Evolutionary conservation across 2,888 invertebrate species (phyloP).

Genomic region (Omphaloscelis lunosa): DNA sequence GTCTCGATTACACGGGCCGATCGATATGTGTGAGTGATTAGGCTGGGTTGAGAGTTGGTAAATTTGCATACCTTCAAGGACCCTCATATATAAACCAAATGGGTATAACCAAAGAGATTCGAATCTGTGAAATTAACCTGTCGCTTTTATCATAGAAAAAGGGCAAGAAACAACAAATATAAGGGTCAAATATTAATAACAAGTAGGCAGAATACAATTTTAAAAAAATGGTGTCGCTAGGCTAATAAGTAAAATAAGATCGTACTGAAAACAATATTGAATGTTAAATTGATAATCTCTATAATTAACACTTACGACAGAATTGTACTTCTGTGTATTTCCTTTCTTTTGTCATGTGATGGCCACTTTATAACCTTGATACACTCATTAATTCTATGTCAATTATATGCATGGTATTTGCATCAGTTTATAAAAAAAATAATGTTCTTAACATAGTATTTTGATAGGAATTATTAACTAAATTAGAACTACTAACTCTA

Average conservation of each 20-base stretch:
- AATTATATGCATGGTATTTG: background rate
- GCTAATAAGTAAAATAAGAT: background rate
- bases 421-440: background rate
- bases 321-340: background rate
- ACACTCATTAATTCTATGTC: background rate
- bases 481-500: background rate
- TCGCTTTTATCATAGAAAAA: no score
- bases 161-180: background rate
- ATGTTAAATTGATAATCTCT: no score
- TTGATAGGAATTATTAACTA: background rate
- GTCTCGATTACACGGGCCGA: no score
- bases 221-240: background rate
- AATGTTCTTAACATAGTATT: background rate
- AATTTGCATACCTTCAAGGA: no score
- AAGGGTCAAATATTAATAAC: background rate
- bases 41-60: no score
- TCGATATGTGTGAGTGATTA: no score
- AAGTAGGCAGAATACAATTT: background rate
- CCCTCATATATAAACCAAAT: no score
- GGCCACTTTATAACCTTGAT: background rate
- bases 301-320: background rate
- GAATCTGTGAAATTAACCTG: no score
- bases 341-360: background rate
- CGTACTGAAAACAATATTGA: background rate
- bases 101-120: no score